Evolutionary conservation across 2,113 vertebrate genomes (phyloP).

Genomic region (Enhydra lutris): DNA sequence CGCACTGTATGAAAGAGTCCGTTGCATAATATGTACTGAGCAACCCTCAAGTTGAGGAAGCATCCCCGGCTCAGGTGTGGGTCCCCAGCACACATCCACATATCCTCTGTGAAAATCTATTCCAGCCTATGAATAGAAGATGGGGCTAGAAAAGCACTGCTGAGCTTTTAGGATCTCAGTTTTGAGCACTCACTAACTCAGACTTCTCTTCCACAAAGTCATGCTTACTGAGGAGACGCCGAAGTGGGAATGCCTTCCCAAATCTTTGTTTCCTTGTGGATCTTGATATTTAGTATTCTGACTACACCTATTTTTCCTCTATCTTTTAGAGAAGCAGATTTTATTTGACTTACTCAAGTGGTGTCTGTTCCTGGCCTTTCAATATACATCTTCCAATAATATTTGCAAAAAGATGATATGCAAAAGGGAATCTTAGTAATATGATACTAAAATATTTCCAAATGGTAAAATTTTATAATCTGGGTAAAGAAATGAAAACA

Average conservation of each 20-base stretch:
- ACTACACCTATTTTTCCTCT: not conserved
- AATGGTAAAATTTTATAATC: not conserved
- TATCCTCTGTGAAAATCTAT: not conserved
- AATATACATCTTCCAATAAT: not conserved
- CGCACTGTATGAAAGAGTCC: accelerated
- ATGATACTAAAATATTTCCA: not conserved
- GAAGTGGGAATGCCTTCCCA: not conserved
- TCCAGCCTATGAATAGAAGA: not conserved
- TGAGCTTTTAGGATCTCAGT: not conserved
- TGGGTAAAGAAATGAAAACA: not conserved
- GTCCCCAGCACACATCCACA: not conserved
- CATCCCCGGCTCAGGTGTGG: not conserved
- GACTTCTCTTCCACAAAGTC: not conserved
- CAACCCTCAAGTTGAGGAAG: not conserved
- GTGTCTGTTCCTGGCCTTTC: not conserved
- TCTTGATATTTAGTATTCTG: not conserved
- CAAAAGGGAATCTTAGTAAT: not conserved
- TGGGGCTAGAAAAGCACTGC: not conserved
- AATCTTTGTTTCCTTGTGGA: not conserved
- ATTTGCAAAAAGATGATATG: not conserved
- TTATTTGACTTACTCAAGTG: not conserved
- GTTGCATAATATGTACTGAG: not conserved
- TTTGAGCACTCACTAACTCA: not conserved
- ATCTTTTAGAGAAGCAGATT: not conserved
- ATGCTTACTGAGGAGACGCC: accelerated